A percentile compares a stretch with the other conserved stretches of the same genome.
Conservation (phyloP, 2,888 invertebrate genomes). For the Chydorus sphaericus region DNA sequence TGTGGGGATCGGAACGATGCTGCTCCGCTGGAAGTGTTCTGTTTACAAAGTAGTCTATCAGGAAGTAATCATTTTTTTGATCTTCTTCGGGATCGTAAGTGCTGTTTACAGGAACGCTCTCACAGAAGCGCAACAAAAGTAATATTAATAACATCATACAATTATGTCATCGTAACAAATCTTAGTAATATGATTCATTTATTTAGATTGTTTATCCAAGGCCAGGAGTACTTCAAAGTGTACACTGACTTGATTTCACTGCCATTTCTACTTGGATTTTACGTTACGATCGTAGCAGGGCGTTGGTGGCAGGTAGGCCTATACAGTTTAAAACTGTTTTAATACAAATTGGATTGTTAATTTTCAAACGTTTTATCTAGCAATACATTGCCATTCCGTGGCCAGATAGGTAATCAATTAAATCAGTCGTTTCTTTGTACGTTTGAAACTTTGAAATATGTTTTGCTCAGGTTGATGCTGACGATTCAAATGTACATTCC, state of each 20-base stretch:
- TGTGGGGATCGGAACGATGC: slow-evolving; percentile 39
- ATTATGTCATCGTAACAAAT: too few species aligned
- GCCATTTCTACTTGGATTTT: slow-evolving; percentile 43
- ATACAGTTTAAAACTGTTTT: too few species aligned
- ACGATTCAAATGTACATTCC: slow-evolving; percentile 38
- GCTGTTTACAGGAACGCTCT: slow-evolving; percentile 37
- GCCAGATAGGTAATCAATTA: slow-evolving; percentile 38
- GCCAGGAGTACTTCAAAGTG: slow-evolving; percentile 39
- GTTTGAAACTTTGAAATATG: too few species aligned
- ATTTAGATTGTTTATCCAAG: slow-evolving; percentile 36
- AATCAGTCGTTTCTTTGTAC: background rate
- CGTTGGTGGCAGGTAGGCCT: background rate
- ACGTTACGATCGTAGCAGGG: slow-evolving; percentile 39
- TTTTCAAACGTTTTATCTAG: too few species aligned
- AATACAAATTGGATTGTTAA: too few species aligned
- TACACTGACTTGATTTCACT: slow-evolving; percentile 40
- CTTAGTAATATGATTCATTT: background rate
- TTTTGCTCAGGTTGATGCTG: slow-evolving; percentile 36
- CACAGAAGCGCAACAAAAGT: slow-evolving; percentile 34
- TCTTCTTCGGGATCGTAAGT: slow-evolving; percentile 35
- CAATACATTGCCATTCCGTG: slow-evolving; percentile 41
- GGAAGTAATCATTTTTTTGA: slow-evolving; percentile 36
- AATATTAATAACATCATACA: slow-evolving; percentile 14
- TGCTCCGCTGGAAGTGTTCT: slow-evolving; percentile 41
- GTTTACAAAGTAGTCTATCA: slow-evolving; percentile 41